A percentile compares a stretch with the other conserved stretches of the same genome.
These are phyloP conservation scores for Pseudoatta argentina DNA, from an alignment of 1,140 invertebrate genomes.

Conservation along the genomic window DNA sequence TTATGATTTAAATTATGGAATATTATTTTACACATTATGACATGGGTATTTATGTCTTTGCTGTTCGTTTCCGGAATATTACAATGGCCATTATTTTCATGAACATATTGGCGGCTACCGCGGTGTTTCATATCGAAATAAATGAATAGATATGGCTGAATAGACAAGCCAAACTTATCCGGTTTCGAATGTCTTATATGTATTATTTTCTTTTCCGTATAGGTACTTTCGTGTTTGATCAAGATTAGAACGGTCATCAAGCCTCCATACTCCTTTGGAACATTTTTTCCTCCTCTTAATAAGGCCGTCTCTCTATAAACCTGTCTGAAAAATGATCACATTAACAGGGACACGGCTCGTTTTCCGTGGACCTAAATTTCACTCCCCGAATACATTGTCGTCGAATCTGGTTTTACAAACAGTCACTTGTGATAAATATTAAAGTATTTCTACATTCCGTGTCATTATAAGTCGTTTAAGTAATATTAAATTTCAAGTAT, in stretches of 20 bases:
- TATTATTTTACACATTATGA: constrained; percentile 28
- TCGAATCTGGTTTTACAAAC: constrained; percentile 19
- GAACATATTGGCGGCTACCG: constrained; percentile 11
- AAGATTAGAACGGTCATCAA: constrained; percentile 72
- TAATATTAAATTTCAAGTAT: neutral
- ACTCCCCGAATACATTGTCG: neutral
- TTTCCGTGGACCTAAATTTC: constrained; percentile 31
- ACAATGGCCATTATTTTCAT: constrained; percentile 35
- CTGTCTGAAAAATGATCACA: constrained; percentile 67
- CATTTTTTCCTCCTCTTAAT: constrained; percentile 64
- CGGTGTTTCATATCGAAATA: constrained; percentile 61
- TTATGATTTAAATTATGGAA: neutral
- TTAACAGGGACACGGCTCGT: constrained; percentile 34
- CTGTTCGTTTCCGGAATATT: constrained; percentile 23
- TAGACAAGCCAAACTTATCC: constrained; percentile 41
- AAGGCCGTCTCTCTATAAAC: constrained; percentile 43
- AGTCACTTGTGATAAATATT: constrained; percentile 15
- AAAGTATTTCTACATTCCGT: neutral
- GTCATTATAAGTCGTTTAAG: neutral
- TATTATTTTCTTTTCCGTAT: constrained; percentile 58
- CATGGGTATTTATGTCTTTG: constrained; percentile 13
- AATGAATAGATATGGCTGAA: constrained; percentile 48
- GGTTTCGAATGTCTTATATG: constrained; percentile 50
- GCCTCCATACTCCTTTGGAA: constrained; percentile 51
- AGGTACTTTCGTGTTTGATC: constrained; percentile 67